Base-by-base conservation (phyloP, 2,113 vertebrate species). In the Haemorhous mexicanus region DNA sequence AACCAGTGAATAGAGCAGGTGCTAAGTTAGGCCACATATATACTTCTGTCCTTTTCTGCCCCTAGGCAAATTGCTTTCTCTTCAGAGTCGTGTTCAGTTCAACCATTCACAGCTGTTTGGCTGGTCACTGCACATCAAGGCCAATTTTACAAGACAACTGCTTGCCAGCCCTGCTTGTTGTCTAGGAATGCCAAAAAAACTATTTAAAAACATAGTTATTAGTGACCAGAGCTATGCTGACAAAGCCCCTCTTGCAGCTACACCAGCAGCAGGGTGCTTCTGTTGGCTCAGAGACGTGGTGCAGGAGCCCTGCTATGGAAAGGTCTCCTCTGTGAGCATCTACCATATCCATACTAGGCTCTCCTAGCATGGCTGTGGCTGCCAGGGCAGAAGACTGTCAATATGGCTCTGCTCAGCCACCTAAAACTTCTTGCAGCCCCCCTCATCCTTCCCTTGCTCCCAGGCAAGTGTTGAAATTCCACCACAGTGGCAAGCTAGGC, bases 41-140 rank as follows among this genome's bases (percentile, higher is more conserved):
- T 21, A 49, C 9, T 78, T 56, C 52, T 33, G 23, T 30, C 23
- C 37, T 82, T 58, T 66, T 86, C 85, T 85, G 4, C 35, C 69
- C 44, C 50, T 30, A 66, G 23, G 70, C 10, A 69, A 94, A 91
- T 89, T 76, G 10, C 27, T 50, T 70, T 84, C n/a, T 67, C 56
- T 86, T 86, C 28, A 37, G 59, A 63, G 55, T 16, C 44, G 39
- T 74, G 22, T 33, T 84, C 68, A 52, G 35, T 47, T 87, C 70
- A 92, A 35, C 70, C 13, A 39, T n/a, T 78, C 77, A 61, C 77
- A 79, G 77, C 69, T 89, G 73, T 90, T 81, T 87, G 84, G 66
- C 44, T 84, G 84, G 69, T 39, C 74, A 82, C 20, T 58, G 66
- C 7, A 15, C 28, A 82, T 11, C 41, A 53, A 69, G 67, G 72